phyloP scores from a whole-genome alignment of 1,140 invertebrate species.

The Drosophila miranda region DNA sequence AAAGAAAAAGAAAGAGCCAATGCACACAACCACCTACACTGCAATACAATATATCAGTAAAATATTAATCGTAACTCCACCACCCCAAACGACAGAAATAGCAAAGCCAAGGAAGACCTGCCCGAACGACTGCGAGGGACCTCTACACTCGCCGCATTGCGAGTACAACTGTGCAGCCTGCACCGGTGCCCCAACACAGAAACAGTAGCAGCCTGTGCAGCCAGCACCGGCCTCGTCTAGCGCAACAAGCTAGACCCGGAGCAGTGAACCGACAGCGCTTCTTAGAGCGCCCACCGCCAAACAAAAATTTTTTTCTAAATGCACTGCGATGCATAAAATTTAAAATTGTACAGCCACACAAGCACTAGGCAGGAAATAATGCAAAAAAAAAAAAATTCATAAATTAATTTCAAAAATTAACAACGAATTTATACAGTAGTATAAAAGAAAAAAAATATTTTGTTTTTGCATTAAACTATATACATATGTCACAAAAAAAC shows the following conservation, averaged over 20 bases:
- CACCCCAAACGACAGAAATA: neutral
- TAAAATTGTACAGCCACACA: no score
- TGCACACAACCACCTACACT: conserved; percentile 6
- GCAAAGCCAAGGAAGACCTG: neutral
- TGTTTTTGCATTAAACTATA: no score
- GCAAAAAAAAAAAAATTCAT: no score
- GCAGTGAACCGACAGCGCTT: neutral
- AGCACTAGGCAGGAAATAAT: no score
- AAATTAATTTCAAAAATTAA: no score
- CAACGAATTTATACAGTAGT: no score
- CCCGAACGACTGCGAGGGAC: conserved; percentile 9
- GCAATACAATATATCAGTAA: neutral
- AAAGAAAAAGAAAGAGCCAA: neutral
- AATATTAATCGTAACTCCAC: neutral
- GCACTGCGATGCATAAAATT: no score
- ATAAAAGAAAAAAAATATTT: no score
- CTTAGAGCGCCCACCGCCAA: no score
- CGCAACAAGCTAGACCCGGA: conserved; percentile 1
- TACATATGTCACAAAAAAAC: no score
- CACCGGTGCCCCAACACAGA: conserved; percentile 5
- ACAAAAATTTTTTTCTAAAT: no score
- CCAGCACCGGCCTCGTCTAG: neutral
- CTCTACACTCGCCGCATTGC: conserved; percentile 2
- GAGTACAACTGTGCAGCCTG: conserved; percentile 17
- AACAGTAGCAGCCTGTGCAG: neutral